These are phyloP conservation scores for Austrofundulus limnaeus DNA, from an alignment of 2,113 vertebrate species.

Conservation along the genomic window DNA sequence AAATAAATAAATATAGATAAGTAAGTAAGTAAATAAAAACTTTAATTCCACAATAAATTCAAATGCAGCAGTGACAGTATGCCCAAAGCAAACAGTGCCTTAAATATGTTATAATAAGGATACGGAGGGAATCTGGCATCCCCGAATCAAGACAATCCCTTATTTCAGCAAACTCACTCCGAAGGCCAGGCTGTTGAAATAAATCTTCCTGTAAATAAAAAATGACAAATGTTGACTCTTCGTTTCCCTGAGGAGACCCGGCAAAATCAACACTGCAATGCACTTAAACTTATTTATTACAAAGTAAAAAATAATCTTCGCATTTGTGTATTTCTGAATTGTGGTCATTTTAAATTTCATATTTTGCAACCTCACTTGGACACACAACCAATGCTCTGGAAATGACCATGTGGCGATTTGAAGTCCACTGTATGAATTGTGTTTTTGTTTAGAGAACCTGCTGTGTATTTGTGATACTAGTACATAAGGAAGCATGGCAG, in stretches of 20 bases:
- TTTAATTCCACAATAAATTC: not conserved
- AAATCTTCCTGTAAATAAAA: constrained; percentile 87
- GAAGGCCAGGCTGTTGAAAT: constrained; percentile 95
- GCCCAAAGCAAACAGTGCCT: not conserved
- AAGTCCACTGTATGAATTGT: too few relatives aligned
- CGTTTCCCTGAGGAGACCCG: not conserved
- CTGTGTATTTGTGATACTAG: too few relatives aligned
- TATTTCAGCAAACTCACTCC: constrained; percentile 90
- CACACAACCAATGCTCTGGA: too few relatives aligned
- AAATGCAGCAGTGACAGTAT: not conserved
- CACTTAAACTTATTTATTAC: too few relatives aligned
- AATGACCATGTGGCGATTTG: too few relatives aligned
- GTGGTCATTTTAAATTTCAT: too few relatives aligned
- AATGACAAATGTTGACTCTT: not conserved
- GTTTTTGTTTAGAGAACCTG: too few relatives aligned
- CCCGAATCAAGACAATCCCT: constrained; percentile 93
- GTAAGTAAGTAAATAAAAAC: not conserved
- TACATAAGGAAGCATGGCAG: too few relatives aligned
- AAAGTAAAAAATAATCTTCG: too few relatives aligned
- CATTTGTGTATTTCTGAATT: too few relatives aligned
- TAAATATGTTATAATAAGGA: constrained; percentile 85
- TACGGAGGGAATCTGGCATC: constrained; percentile 87
- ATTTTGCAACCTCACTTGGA: too few relatives aligned
- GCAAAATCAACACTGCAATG: not conserved
- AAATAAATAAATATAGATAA: too few relatives aligned